Conservation (phyloP, 64 coral and sea anemone species). For the Dendronephthya gigantea region DNA sequence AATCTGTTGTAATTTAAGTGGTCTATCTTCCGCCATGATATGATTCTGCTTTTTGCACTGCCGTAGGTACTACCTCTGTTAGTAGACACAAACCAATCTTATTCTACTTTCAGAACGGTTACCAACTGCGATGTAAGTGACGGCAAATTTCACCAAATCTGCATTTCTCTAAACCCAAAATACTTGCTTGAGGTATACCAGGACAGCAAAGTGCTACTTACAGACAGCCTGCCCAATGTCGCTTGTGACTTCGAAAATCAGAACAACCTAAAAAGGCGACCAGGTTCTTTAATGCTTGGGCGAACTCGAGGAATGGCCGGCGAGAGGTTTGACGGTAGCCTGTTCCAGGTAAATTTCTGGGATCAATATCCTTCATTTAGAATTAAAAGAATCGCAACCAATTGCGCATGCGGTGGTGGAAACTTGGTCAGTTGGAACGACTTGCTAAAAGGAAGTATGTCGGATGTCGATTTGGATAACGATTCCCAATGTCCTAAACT, state of each 20-base stretch:
- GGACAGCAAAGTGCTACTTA: background rate
- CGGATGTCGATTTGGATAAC: background rate
- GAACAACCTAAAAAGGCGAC: background rate
- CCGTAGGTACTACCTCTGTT: too few relatives aligned
- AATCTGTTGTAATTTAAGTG: too few relatives aligned
- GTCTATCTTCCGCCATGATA: too few relatives aligned
- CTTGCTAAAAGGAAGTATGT: background rate
- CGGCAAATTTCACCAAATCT: background rate
- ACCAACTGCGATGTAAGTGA: background rate
- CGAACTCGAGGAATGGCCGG: background rate
- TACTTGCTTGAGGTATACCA: background rate
- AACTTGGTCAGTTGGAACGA: background rate
- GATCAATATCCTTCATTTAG: slow-evolving; percentile 10
- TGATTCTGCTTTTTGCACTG: too few relatives aligned
- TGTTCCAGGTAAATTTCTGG: slow-evolving; percentile 3
- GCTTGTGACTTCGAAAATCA: background rate
- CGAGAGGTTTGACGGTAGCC: background rate
- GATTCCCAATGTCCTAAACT: background rate
- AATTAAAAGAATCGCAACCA: slow-evolving; percentile 7
- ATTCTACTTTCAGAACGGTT: background rate
- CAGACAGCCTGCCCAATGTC: background rate
- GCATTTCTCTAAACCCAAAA: background rate
- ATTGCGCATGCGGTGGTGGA: background rate
- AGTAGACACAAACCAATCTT: background rate
- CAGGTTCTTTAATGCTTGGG: background rate